Percentiles rank a stretch among this genome's conserved stretches.
These are phyloP conservation scores for Margarornis squamiger DNA, from an alignment of 2,797 vertebrate species.

Conservation along the genomic window DNA sequence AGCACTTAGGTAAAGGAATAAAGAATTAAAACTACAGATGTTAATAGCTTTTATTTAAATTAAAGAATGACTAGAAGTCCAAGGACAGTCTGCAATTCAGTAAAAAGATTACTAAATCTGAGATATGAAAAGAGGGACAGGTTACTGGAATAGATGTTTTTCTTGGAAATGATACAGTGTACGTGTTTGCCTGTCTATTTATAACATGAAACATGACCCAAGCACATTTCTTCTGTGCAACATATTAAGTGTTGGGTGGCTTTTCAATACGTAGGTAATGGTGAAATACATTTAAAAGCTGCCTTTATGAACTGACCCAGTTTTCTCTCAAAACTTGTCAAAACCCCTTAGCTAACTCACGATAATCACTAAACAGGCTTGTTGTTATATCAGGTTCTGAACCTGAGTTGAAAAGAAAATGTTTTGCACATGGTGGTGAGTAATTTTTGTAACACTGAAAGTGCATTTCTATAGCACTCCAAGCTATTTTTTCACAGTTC, in stretches of 20 bases:
- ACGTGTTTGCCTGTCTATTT: slow-evolving; percentile 57
- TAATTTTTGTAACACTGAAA: background rate
- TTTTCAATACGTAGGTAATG: background rate
- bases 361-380: background rate
- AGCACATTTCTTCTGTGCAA: slow-evolving; percentile 20
- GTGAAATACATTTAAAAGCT: background rate
- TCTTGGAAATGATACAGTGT: slow-evolving; percentile 50
- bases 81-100: background rate
- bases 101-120: slow-evolving; percentile 15
- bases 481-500: slow-evolving; percentile 4
- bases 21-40: background rate
- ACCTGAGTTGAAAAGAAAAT: background rate
- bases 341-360: background rate
- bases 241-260: background rate
- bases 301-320: background rate
- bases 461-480: background rate
- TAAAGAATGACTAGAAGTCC: slow-evolving; percentile 7
- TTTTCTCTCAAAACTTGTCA: background rate
- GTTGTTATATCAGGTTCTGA: background rate
- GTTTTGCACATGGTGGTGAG: background rate
- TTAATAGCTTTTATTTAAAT: slow-evolving; percentile 46
- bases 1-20: background rate
- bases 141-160: slow-evolving; percentile 56
- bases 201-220: slow-evolving; percentile 52
- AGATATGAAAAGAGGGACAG: slow-evolving; percentile 28